Conservation (phyloP, 2,113 vertebrate genomes). For the Greenwoodochromis staneri region DNA sequence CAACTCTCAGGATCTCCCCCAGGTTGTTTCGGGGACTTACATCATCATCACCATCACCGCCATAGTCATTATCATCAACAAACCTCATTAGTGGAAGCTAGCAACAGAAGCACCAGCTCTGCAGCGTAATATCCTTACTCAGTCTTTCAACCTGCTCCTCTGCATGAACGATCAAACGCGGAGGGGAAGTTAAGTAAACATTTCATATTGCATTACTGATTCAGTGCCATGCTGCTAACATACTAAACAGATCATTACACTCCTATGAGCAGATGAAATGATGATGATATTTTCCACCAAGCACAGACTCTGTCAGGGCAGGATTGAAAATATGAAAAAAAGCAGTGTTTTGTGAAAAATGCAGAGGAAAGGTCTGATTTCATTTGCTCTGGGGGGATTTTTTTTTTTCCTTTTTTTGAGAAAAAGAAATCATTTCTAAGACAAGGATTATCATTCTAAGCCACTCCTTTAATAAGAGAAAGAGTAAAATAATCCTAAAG, state of each 20-base stretch:
- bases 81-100: conserved; percentile 44
- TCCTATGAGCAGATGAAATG: conserved; percentile 33
- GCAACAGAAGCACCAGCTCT: conserved; percentile 12
- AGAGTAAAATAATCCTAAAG: conserved; percentile 4
- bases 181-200: conserved; percentile 33
- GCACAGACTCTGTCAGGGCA: not conserved
- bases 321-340: not conserved
- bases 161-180: conserved; percentile 16
- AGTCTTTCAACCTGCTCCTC: conserved; percentile 8
- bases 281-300: conserved; percentile 6
- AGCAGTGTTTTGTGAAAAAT: not conserved
- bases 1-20: conserved; percentile 50
- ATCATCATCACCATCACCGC: conserved; percentile 39
- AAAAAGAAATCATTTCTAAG: conserved; percentile 22
- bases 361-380: not conserved
- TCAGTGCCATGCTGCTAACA: conserved; percentile 29
- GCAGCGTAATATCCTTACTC: not conserved
- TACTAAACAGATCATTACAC: conserved; percentile 40
- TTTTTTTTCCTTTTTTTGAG: not conserved
- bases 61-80: conserved; percentile 43
- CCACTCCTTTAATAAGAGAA: not conserved
- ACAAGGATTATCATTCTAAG: conserved; percentile 38
- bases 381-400: not conserved
- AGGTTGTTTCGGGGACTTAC: conserved; percentile 61
- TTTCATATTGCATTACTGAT: conserved; percentile 32